Conservation (phyloP, 2,797 vertebrate species). For the Kryptolebias ocellatus region DNA sequence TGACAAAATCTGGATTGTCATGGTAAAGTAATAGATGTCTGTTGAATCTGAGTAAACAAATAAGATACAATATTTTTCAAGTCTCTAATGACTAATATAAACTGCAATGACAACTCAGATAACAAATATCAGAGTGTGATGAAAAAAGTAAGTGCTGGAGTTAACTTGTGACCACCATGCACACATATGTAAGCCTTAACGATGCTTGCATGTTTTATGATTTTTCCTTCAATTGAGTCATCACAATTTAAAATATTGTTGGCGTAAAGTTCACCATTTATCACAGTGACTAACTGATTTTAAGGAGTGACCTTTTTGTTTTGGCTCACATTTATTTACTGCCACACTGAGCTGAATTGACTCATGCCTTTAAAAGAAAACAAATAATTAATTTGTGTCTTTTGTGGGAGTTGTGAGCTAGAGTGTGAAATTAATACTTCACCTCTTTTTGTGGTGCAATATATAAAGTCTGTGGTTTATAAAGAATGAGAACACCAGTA, state of each 20-base stretch:
- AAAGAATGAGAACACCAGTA: slow-evolving; percentile 38
- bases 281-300: slow-evolving; percentile 43
- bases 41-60: too few species aligned
- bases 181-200: background rate
- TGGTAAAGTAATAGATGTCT: too few species aligned
- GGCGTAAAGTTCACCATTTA: slow-evolving; percentile 26
- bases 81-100: slow-evolving; percentile 45
- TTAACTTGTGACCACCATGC: slow-evolving; percentile 14
- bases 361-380: slow-evolving; percentile 56
- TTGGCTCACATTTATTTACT: slow-evolving; percentile 51
- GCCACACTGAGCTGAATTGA: slow-evolving; percentile 61
- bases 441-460: slow-evolving; percentile 56
- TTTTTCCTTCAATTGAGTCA: slow-evolving; percentile 5
- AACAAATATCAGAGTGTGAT: background rate
- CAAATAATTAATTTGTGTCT: slow-evolving; percentile 61
- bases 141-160: slow-evolving; percentile 8
- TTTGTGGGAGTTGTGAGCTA: slow-evolving; percentile 60
- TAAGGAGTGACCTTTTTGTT: slow-evolving; percentile 54
- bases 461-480: slow-evolving; percentile 66
- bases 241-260: slow-evolving; percentile 11
- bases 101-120: slow-evolving; percentile 33
- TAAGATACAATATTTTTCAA: background rate
- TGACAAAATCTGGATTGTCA: background rate
- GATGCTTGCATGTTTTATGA: background rate
- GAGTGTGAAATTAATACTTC: slow-evolving; percentile 76